Evolutionary conservation across 2,888 invertebrate genomes (phyloP).

Genomic region (Lacanobia wlatinum): DNA sequence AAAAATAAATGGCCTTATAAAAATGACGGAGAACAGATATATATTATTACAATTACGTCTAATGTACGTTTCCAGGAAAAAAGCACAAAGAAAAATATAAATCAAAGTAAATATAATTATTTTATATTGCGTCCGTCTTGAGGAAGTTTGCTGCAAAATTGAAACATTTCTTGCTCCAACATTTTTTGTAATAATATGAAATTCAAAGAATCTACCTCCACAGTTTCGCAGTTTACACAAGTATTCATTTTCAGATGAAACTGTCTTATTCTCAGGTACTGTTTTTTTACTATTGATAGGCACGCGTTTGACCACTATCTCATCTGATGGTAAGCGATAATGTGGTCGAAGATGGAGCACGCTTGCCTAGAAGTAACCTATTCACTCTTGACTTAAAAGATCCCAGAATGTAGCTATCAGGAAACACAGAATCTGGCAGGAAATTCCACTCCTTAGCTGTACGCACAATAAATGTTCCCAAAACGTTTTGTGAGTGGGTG

Average conservation of each 20-base stretch:
- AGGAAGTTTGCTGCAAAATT: not conserved
- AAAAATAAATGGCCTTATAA: not conserved
- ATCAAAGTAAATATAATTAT: conserved; percentile 3
- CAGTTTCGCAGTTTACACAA: not conserved
- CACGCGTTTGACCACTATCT: no score
- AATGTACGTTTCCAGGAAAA: not conserved
- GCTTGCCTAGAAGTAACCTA: no score
- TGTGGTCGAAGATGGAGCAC: no score
- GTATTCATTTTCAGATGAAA: not conserved
- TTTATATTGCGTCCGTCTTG: not conserved
- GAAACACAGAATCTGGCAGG: no score
- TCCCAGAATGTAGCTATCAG: no score
- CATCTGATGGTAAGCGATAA: no score
- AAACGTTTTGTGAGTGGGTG: no score
- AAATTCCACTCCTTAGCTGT: no score
- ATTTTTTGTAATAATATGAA: not conserved
- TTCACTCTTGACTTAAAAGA: no score
- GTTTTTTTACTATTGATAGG: no score
- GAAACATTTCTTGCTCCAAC: not conserved
- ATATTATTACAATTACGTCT: not conserved
- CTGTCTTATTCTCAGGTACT: not conserved
- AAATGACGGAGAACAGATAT: not conserved
- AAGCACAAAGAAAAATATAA: not conserved
- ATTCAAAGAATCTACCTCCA: not conserved
- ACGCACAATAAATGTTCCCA: no score